These are phyloP conservation scores for Cheilosia urbana DNA, from an alignment of 2,888 invertebrate species.

Conservation along the genomic window DNA sequence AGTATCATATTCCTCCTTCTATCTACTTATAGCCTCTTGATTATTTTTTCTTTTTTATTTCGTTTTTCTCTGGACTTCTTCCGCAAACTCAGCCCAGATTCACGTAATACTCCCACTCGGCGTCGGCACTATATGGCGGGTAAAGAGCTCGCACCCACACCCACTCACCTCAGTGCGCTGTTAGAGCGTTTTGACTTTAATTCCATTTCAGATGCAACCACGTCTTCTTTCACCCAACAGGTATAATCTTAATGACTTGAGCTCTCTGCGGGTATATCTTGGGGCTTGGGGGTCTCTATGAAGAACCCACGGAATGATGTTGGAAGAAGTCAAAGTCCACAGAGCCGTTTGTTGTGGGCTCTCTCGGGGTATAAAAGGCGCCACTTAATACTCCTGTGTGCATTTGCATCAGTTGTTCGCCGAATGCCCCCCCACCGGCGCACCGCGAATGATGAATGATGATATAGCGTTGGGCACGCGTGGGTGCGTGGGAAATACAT, in stretches of 20 bases:
- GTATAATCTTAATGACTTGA: conserved; percentile 64
- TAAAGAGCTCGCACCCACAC: conserved; percentile 4
- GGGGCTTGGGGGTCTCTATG: neutral
- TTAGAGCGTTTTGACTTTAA: conserved; percentile 42
- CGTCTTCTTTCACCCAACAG: conserved; percentile 33
- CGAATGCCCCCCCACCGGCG: neutral
- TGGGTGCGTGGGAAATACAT: conserved; percentile 67
- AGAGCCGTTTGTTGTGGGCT: conserved; percentile 10
- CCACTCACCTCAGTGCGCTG: conserved; percentile 41
- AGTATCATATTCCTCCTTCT: conserved; percentile 48
- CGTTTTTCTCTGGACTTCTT: neutral
- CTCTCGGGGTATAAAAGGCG: conserved; percentile 36
- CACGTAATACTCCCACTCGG: conserved; percentile 32
- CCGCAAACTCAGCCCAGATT: conserved; percentile 19
- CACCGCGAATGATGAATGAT: conserved; percentile 48
- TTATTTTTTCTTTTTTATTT: conserved; percentile 20
- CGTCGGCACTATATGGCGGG: neutral
- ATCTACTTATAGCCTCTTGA: conserved; percentile 15
- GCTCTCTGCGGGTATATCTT: conserved; percentile 14
- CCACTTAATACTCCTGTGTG: conserved; percentile 63
- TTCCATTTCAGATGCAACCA: conserved; percentile 40
- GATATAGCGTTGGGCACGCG: conserved; percentile 34
- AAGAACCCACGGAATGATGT: neutral
- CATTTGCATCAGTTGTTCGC: conserved; percentile 43
- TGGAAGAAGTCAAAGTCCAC: conserved; percentile 50